Evolutionary conservation across 2,888 invertebrate genomes (phyloP).

Genomic region (Ceriagrion tenellum): DNA sequence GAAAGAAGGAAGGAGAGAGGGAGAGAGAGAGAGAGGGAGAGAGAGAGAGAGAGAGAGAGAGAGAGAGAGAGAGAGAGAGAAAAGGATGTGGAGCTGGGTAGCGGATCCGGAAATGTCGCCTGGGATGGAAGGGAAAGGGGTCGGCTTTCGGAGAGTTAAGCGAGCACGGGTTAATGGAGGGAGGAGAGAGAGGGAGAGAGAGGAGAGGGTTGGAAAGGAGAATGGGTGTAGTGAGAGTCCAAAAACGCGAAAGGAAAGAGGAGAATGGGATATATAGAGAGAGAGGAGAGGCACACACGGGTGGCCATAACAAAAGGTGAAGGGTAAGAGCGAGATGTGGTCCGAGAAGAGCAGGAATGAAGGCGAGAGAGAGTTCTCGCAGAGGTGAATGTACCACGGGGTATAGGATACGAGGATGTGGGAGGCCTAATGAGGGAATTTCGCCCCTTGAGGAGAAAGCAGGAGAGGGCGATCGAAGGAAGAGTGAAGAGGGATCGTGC

Average conservation of each 20-base stretch:
- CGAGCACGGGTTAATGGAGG: conserved; percentile 26
- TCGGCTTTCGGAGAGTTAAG: neutral
- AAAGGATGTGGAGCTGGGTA: neutral
- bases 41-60: neutral
- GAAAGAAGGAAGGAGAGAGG: neutral
- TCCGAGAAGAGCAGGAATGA: no score
- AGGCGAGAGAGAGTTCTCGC: neutral
- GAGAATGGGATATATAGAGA: neutral
- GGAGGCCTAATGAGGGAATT: no score
- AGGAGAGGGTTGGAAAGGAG: neutral
- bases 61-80: neutral
- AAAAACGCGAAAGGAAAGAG: neutral
- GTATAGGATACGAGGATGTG: neutral
- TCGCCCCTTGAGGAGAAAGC: neutral
- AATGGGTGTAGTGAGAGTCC: neutral
- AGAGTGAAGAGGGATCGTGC: neutral
- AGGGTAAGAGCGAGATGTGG: neutral
- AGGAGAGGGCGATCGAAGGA: neutral
- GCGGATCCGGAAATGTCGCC: conserved; percentile 60
- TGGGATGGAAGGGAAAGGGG: conserved; percentile 43
- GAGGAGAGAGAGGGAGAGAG: neutral
- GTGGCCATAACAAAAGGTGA: neutral
- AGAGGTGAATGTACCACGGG: neutral
- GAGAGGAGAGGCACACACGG: neutral
- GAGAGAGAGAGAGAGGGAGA: neutral